Conservation (phyloP, 2,113 vertebrate genomes). For the Struthidea cinerea region DNA sequence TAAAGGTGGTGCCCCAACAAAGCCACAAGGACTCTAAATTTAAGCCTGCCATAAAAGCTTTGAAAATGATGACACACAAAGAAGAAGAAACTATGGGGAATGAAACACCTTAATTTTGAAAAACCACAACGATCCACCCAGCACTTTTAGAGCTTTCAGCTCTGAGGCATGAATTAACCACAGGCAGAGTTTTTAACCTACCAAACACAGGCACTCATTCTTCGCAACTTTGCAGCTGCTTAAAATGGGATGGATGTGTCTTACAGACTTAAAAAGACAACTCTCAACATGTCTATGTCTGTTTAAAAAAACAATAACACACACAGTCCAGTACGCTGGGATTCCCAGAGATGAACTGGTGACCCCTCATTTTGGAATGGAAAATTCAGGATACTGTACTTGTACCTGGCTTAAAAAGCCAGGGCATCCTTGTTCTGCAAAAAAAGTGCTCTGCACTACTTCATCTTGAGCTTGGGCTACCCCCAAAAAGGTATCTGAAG, state of each 20-base stretch:
- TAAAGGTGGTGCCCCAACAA: conserved; percentile 25
- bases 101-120: conserved; percentile 62
- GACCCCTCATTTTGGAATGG: neutral
- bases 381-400: neutral
- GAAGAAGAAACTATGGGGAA: conserved; percentile 27
- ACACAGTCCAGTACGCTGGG: neutral
- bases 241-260: neutral
- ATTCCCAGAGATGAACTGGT: neutral
- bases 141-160: conserved; percentile 46
- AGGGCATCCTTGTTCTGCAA: neutral
- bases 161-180: conserved; percentile 56
- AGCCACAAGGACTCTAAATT: conserved; percentile 51
- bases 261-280: neutral
- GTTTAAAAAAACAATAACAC: neutral
- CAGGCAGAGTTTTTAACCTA: conserved; percentile 18
- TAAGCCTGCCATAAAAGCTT: conserved; percentile 50
- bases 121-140: conserved; percentile 57
- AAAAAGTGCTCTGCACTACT: neutral
- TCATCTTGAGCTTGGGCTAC: neutral
- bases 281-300: neutral
- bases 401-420: neutral
- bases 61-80: conserved; percentile 64
- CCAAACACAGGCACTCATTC: conserved; percentile 21
- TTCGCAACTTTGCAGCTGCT: conserved; percentile 1
- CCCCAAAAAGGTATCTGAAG: neutral